These are phyloP conservation scores for Nothoprocta pentlandii DNA, from an alignment of 2,113 vertebrate species.

Conservation along the genomic window DNA sequence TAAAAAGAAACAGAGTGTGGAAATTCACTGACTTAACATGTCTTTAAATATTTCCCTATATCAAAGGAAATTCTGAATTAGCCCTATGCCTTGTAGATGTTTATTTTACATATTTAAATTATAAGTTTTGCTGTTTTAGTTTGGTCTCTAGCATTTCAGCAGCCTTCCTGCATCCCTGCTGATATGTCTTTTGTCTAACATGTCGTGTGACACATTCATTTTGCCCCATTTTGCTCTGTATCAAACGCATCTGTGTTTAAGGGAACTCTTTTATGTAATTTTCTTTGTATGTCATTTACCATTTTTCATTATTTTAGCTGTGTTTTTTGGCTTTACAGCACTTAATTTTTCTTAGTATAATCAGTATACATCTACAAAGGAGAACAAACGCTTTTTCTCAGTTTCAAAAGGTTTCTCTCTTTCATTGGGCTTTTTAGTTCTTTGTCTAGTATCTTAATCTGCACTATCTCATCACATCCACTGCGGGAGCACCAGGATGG, in stretches of 20 bases:
- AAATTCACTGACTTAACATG: background rate
- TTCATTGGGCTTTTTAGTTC: background rate
- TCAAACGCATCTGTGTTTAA: background rate
- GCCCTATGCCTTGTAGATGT: background rate
- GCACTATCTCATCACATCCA: background rate
- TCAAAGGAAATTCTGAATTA: background rate
- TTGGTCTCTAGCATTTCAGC: background rate
- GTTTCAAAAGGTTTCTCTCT: conserved; percentile 12
- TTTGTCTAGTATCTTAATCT: background rate
- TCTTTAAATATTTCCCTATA: background rate
- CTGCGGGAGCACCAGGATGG: background rate
- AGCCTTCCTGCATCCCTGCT: background rate
- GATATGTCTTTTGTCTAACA: background rate
- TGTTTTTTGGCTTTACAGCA: background rate
- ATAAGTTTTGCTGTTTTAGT: background rate
- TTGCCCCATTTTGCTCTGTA: background rate
- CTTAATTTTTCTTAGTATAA: background rate
- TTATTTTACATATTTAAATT: background rate
- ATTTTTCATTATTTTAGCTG: conserved; percentile 15
- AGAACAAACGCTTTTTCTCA: conserved; percentile 6
- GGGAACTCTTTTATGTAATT: background rate
- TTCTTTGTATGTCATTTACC: background rate
- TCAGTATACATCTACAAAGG: conserved; percentile 6
- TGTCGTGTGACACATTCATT: background rate
- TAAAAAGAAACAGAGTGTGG: background rate